Conservation (phyloP, 2,888 invertebrate species). For the Agrochola lota region DNA sequence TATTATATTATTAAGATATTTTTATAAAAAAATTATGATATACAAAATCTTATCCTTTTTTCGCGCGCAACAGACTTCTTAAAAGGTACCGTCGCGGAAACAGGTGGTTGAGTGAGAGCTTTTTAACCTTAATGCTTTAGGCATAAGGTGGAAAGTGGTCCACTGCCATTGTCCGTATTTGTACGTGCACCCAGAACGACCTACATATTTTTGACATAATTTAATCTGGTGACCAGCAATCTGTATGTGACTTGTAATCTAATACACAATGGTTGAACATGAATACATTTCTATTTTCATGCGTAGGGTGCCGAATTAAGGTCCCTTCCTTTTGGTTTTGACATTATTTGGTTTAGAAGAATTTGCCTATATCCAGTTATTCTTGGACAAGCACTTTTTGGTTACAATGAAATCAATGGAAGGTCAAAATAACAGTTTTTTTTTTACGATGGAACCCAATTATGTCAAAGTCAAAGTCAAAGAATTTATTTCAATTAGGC, state of each 20-base stretch:
- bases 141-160: too few species aligned
- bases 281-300: neutral
- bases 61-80: too few species aligned
- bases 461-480: too few species aligned
- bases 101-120: too few species aligned
- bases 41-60: too few species aligned
- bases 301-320: neutral
- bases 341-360: neutral
- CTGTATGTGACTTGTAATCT: slow-evolving; percentile 2
- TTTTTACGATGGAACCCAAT: too few species aligned
- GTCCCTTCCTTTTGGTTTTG: slow-evolving; percentile 2
- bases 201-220: neutral
- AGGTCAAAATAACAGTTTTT: neutral
- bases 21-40: too few species aligned
- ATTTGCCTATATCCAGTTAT: neutral
- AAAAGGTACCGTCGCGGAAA: too few species aligned
- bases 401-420: neutral
- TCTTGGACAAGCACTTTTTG: neutral
- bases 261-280: neutral
- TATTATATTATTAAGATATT: too few species aligned
- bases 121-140: too few species aligned
- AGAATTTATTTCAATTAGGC: too few species aligned
- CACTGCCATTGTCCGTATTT: neutral
- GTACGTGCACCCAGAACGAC: neutral
- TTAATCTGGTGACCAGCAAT: neutral